These are phyloP conservation scores for Turritopsis dohrnii DNA, from an alignment of 30 jellyfish, hydroid and myxozoan species.

Conservation along the genomic window DNA sequence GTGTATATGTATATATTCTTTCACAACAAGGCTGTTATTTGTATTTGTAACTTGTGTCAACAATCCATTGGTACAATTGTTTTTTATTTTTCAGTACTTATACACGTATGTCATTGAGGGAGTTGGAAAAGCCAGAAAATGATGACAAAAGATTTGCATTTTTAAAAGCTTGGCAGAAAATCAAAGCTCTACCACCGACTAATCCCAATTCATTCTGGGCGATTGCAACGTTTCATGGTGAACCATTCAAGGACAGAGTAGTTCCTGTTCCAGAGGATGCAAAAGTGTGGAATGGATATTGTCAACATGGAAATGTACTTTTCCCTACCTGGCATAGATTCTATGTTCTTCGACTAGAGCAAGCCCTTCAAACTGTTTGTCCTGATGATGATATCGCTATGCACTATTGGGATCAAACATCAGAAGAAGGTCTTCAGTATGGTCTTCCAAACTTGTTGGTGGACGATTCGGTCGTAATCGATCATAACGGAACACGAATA, in stretches of 20 bases:
- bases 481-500: not conserved
- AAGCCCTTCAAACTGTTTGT: slow-evolving; percentile 30
- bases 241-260: slow-evolving; percentile 29
- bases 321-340: slow-evolving; percentile 42
- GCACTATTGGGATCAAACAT: slow-evolving; percentile 41
- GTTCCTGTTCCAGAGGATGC: not conserved
- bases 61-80: too few relatives aligned
- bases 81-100: too few relatives aligned
- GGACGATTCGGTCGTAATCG: not conserved
- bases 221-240: slow-evolving; percentile 43
- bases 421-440: slow-evolving; percentile 3
- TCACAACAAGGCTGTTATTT: too few relatives aligned
- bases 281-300: slow-evolving; percentile 27
- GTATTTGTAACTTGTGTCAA: too few relatives aligned
- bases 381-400: slow-evolving; percentile 25
- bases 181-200: slow-evolving; percentile 14
- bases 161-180: slow-evolving; percentile 16
- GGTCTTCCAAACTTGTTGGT: slow-evolving; percentile 26
- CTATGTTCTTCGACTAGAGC: slow-evolving; percentile 26
- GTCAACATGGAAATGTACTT: slow-evolving; percentile 40
- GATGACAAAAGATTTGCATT: not conserved
- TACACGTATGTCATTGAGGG: slow-evolving; percentile 25
- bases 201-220: slow-evolving; percentile 36
- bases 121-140: not conserved
- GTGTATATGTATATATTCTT: too few relatives aligned